phyloP scores from a whole-genome alignment of 2,797 vertebrate genomes.

The Decapterus maruadsi region DNA sequence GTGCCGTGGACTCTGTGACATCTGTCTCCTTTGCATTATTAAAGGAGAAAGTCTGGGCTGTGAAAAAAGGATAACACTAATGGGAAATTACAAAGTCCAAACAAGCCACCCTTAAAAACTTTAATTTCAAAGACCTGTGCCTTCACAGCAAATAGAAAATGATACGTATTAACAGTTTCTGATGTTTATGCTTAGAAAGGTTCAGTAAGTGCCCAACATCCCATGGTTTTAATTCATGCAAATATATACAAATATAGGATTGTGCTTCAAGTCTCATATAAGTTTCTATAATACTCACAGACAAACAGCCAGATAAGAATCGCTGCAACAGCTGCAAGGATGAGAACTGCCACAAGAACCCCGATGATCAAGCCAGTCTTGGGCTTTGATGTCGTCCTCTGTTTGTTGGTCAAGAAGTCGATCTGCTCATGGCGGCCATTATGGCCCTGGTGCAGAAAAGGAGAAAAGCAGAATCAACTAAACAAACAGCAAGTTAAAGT shows the following conservation, averaged over 20 bases:
- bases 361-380: conserved; percentile 64
- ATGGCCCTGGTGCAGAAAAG: conserved; percentile 43
- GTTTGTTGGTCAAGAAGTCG: conserved; percentile 71
- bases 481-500: neutral
- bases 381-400: conserved; percentile 66
- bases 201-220: conserved; percentile 3
- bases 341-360: conserved; percentile 65
- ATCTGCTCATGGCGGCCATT: conserved; percentile 72
- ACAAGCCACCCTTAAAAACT: conserved; percentile 62
- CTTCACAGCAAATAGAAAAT: conserved; percentile 60
- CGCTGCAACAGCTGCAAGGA: conserved; percentile 71
- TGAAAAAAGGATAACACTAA: conserved; percentile 69
- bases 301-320: conserved; percentile 84
- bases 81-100: conserved; percentile 76
- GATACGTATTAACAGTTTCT: conserved; percentile 54
- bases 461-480: conserved; percentile 20
- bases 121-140: conserved; percentile 63
- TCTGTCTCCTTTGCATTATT: conserved; percentile 68
- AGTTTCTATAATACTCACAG: conserved; percentile 70
- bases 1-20: conserved; percentile 54
- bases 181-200: conserved; percentile 28
- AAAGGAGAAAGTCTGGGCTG: conserved; percentile 62
- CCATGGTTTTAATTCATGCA: conserved; percentile 12
- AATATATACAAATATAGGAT: neutral
- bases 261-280: neutral